A percentile compares a stretch with the other conserved stretches of the same genome.
Conservation (phyloP, 1,140 invertebrate species). For the Mercenaria mercenaria region DNA sequence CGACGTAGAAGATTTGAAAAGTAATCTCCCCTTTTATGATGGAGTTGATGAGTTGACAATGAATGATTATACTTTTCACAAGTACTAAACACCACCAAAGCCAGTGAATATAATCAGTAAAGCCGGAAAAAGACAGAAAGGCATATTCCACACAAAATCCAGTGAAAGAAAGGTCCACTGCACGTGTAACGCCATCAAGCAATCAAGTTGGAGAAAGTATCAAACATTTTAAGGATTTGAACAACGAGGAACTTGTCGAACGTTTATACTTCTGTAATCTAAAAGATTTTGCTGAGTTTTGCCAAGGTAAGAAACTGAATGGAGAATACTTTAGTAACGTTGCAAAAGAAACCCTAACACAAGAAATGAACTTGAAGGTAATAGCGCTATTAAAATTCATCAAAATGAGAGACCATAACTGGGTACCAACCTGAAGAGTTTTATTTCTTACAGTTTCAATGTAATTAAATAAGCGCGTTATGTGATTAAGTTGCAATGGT, state of each 20-base stretch:
- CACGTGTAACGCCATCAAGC: not conserved
- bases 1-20: not conserved
- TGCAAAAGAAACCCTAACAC: not conserved
- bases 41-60: not conserved
- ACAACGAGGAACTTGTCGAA: conserved; percentile 5
- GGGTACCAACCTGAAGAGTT: conserved; percentile 27
- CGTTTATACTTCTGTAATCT: not conserved
- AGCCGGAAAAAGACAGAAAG: not conserved
- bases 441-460: no score
- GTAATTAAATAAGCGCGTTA: no score
- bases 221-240: conserved; percentile 31
- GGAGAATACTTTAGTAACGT: conserved; percentile 25
- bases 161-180: not conserved
- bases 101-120: not conserved
- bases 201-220: not conserved
- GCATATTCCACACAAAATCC: no score
- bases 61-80: not conserved
- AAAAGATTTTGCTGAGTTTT: not conserved
- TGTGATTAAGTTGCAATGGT: no score
- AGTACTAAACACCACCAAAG: not conserved
- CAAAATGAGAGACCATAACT: conserved; percentile 31
- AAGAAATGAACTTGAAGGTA: not conserved
- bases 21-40: not conserved
- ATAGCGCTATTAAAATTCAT: conserved; percentile 17
- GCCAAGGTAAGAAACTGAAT: conserved; percentile 1